phyloP scores from a whole-genome alignment of 1,140 invertebrate genomes.

The Drosophila saltans region DNA sequence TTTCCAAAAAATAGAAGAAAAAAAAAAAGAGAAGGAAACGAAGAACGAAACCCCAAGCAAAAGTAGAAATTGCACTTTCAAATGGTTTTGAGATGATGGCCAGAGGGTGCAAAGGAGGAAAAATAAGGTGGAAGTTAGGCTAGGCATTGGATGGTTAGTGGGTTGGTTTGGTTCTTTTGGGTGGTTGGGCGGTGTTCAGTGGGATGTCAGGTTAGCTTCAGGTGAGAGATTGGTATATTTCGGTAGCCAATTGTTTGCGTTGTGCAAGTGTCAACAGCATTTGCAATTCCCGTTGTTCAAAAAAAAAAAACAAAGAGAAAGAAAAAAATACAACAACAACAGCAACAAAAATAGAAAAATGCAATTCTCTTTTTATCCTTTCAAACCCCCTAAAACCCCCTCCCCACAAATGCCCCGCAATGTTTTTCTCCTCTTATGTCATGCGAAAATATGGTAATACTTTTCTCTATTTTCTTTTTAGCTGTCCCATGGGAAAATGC shows the following conservation, averaged over 20 bases:
- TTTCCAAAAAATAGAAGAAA: slow-evolving; percentile 38
- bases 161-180: no score
- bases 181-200: not conserved
- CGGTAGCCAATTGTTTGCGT: slow-evolving; percentile 72
- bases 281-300: slow-evolving; percentile 72
- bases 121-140: not conserved
- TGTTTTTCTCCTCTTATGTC: not conserved
- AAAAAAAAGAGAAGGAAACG: slow-evolving; percentile 2
- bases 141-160: not conserved
- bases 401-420: not conserved
- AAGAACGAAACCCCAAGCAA: not conserved
- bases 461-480: slow-evolving; percentile 19
- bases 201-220: slow-evolving; percentile 12
- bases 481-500: slow-evolving; percentile 9
- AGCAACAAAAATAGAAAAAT: slow-evolving; percentile 1
- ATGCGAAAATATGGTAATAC: slow-evolving; percentile 16
- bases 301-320: slow-evolving; percentile 22
- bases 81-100: slow-evolving; percentile 10
- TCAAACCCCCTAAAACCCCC: not conserved
- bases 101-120: not conserved
- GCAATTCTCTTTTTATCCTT: not conserved
- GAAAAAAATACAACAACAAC: not conserved
- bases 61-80: slow-evolving; percentile 26
- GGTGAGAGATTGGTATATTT: slow-evolving; percentile 48
- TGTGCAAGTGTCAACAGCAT: slow-evolving; percentile 81